Evolutionary conservation across 2,888 invertebrate genomes (phyloP).

Genomic region (Yponomeuta malinellus): DNA sequence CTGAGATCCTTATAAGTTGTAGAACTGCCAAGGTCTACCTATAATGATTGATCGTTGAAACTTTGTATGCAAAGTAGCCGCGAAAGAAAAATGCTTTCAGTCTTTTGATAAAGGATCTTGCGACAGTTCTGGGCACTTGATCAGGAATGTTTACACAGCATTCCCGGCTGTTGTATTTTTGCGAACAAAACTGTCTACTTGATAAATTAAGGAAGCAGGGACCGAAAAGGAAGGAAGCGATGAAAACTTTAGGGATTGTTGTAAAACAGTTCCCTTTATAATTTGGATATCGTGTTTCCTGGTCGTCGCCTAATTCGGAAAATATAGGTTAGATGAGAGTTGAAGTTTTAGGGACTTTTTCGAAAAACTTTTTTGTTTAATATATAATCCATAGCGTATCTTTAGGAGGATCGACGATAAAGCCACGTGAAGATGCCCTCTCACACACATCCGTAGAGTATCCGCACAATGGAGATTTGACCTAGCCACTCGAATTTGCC

Average conservation of each 20-base stretch:
- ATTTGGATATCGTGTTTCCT: constrained; percentile 53
- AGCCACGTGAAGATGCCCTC: background rate
- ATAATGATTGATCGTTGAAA: background rate
- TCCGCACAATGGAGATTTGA: background rate
- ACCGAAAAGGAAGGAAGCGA: constrained; percentile 40
- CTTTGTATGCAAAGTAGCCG: background rate
- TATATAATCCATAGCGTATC: background rate
- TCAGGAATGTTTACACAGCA: constrained; percentile 9
- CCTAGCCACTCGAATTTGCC: constrained; percentile 1
- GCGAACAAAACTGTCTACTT: constrained; percentile 31
- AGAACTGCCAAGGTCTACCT: background rate
- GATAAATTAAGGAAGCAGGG: constrained; percentile 43
- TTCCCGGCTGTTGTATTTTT: background rate
- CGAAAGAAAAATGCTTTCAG: background rate
- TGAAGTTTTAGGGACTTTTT: constrained; percentile 29
- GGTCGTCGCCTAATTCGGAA: constrained; percentile 37
- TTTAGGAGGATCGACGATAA: background rate
- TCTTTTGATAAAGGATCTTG: background rate
- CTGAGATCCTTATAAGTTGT: background rate
- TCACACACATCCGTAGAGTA: background rate
- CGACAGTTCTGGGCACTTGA: background rate
- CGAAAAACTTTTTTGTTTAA: background rate
- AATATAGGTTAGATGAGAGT: constrained; percentile 55
- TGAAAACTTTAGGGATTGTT: constrained; percentile 53
- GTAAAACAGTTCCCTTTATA: constrained; percentile 50